These are phyloP conservation scores for Pollenia angustigena DNA, from an alignment of 2,888 invertebrate species.

Conservation along the genomic window DNA sequence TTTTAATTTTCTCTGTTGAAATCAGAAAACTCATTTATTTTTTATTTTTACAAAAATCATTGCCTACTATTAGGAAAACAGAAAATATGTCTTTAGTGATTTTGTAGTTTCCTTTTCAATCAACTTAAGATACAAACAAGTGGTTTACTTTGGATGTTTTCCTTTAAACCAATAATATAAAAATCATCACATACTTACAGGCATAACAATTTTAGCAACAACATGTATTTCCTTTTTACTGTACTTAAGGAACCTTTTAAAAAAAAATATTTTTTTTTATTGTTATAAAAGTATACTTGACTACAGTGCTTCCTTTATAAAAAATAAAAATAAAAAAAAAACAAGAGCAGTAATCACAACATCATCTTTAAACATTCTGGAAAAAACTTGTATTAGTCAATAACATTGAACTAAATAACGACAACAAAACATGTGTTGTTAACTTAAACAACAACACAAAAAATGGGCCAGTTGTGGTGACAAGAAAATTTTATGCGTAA, in stretches of 20 bases:
- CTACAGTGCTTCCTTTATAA: conserved; percentile 6
- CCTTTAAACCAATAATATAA: not conserved
- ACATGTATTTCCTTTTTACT: conserved; percentile 19
- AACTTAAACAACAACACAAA: not conserved
- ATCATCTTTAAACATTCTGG: not conserved
- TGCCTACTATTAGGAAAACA: conserved; percentile 10
- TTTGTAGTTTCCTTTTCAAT: conserved; percentile 43
- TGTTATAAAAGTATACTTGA: conserved; percentile 28
- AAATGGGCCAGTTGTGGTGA: conserved; percentile 4
- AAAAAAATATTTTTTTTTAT: conserved; percentile 35
- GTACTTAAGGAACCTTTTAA: conserved; percentile 14
- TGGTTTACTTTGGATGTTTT: conserved; percentile 10
- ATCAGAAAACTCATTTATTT: not conserved
- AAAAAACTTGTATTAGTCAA: not conserved
- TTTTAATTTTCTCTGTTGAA: not conserved
- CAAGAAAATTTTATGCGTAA: conserved; percentile 7
- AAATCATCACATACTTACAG: not conserved
- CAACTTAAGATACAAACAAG: conserved; percentile 29
- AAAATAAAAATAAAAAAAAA: not conserved
- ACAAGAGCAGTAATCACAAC: not conserved
- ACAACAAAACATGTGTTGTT: not conserved
- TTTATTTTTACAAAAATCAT: not conserved
- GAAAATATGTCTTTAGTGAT: conserved; percentile 10
- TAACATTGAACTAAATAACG: conserved; percentile 37
- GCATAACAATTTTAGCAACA: not conserved